Base-by-base conservation (phyloP, 2,113 vertebrate genomes). In the Poeciliopsis retropinna region DNA sequence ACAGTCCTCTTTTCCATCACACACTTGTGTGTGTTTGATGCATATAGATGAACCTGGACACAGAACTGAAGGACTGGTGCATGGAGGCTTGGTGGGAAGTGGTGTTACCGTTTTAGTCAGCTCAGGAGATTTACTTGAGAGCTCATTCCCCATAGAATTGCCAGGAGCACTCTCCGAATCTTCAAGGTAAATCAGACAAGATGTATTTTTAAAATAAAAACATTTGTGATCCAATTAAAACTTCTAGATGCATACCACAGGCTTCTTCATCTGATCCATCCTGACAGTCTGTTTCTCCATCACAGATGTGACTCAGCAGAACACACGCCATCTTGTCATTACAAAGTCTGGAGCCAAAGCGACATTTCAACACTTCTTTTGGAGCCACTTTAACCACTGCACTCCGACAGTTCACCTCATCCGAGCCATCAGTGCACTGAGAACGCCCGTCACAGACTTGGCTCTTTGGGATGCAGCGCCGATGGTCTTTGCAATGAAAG, bases 351-450 rank as follows among this genome's bases (percentile, higher is more conserved):
- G 95, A 93, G 0, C 93, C 90, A 17, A 76, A 8, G 5, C 85
- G 89, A 37, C 94, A 95, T 70, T 82, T 92, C 31, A 90, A 62
- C 15, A 39, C 3, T 1, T 64, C 62, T 1, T 41, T 1, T 0
- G 2, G 27, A 29, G 78, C 6, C 7, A 27, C 0, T 10, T 39
- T 68, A 4, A 34, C 1, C 13, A 64, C 66, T 13, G 60, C 31
- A 4, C 68, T 81, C 0, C 1, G 67, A 92, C 97, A 98, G 67
- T 63, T 65, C 0, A 3, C 0, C 81, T 98, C 97, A 10, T 98
- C 96, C 0, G 96, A 98, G 29, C 93, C 92, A 0, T 98, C 96
- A 0, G 82, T 68, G 67, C 97, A 98, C 25, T 98, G 95, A 0
- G 77, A 67, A 6, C 91, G 89, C 0, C 96, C 95, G 1, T 97